Evolutionary conservation across 2,797 vertebrate genomes (phyloP).

Genomic region (Notolabrus celidotus): DNA sequence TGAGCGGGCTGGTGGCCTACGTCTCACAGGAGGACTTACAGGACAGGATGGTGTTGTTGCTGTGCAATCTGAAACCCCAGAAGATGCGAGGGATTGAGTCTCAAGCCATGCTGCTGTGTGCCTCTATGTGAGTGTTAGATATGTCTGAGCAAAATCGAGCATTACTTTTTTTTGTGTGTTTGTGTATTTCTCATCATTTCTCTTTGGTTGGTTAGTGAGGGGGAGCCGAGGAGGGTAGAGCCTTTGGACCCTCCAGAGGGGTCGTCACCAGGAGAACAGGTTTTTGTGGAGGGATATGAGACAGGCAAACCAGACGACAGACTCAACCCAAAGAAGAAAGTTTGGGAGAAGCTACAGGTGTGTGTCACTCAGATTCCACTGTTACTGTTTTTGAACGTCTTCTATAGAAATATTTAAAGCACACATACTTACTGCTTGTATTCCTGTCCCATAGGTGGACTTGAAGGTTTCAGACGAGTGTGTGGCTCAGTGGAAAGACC

Average conservation of each 20-base stretch:
- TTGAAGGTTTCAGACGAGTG: conserved; percentile 89
- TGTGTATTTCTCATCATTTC: accelerated
- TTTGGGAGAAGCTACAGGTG: conserved; percentile 98
- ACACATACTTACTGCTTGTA: background rate
- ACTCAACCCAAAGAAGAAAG: conserved; percentile 97
- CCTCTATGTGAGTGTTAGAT: conserved; percentile 87
- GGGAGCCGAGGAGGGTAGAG: conserved; percentile 89
- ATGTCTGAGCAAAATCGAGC: background rate
- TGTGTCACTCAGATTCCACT: background rate
- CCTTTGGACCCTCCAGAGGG: conserved; percentile 92
- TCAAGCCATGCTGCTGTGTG: conserved; percentile 97
- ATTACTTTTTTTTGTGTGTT: too few relatives aligned
- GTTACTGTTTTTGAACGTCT: too few relatives aligned
- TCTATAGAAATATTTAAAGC: too few relatives aligned
- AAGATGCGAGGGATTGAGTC: conserved; percentile 98
- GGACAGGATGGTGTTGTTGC: conserved; percentile 91
- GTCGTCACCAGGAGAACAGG: conserved; percentile 89
- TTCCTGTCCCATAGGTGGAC: conserved; percentile 82
- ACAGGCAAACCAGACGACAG: conserved; percentile 89
- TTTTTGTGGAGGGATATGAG: conserved; percentile 94
- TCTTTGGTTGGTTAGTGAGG: conserved; percentile 81
- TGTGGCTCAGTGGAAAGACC: conserved; percentile 94
- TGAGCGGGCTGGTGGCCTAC: conserved; percentile 95
- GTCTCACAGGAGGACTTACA: conserved; percentile 90
- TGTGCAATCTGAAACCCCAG: conserved; percentile 97